phyloP scores from a whole-genome alignment of 2,113 vertebrate genomes.

The Macrotis lagotis region DNA sequence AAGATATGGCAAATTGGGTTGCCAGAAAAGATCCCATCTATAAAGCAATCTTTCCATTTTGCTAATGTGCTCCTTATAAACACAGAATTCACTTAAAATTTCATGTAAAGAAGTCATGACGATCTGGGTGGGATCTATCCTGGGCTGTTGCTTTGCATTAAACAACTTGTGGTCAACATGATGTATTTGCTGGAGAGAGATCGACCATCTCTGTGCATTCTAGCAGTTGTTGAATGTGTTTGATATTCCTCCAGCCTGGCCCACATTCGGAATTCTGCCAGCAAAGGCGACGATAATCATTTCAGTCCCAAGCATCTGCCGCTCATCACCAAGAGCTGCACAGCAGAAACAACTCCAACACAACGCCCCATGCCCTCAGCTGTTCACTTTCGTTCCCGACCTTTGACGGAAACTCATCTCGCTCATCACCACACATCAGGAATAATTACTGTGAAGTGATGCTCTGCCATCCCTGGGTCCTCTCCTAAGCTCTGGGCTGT shows the following conservation, averaged over 20 bases:
- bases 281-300: constrained; percentile 80
- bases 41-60: not conserved
- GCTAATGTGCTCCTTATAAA: not conserved
- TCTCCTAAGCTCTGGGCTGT: not conserved
- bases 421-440: not conserved
- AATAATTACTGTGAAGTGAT: not conserved
- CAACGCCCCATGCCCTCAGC: not conserved
- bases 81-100: not conserved
- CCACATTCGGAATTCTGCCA: constrained; percentile 77
- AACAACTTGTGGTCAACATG: constrained; percentile 65
- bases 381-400: not conserved
- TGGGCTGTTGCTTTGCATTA: constrained; percentile 37
- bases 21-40: not conserved
- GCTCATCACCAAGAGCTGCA: not conserved
- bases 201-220: constrained; percentile 82
- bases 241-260: constrained; percentile 81
- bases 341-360: not conserved
- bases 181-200: constrained; percentile 65
- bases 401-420: not conserved
- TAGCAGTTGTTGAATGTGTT: constrained; percentile 78
- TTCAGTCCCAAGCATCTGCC: constrained; percentile 82
- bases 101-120: accelerated
- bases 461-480: not conserved
- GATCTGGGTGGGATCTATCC: not conserved
- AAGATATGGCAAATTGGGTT: accelerated